Evolutionary conservation across 2,888 invertebrate genomes (phyloP).

Genomic region (Ophion slaviceki): DNA sequence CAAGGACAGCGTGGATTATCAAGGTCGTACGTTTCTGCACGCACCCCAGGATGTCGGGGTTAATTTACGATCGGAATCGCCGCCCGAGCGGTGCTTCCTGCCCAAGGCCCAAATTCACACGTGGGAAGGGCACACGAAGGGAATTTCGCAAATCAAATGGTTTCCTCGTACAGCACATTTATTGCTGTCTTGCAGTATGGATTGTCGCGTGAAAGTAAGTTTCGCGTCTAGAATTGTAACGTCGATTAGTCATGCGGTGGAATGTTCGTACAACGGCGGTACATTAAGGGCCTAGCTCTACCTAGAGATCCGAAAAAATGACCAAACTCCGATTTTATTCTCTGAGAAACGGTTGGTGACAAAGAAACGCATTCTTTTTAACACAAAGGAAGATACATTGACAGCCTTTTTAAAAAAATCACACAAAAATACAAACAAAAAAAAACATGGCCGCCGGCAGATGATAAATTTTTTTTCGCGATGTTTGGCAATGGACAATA

Average conservation of each 20-base stretch:
- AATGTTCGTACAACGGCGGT: too few species aligned
- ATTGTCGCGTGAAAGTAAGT: conserved; percentile 94
- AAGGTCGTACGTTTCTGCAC: conserved; percentile 97
- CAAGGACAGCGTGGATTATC: conserved; percentile 97
- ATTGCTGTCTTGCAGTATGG: conserved; percentile 98
- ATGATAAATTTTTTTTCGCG: too few species aligned
- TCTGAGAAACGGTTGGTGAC: too few species aligned
- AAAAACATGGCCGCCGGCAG: too few species aligned
- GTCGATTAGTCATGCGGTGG: not conserved
- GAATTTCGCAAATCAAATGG: conserved; percentile 97
- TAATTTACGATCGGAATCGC: conserved; percentile 92
- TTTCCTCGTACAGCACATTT: conserved; percentile 97
- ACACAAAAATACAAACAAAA: too few species aligned
- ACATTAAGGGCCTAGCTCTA: too few species aligned
- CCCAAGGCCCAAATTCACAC: conserved; percentile 98
- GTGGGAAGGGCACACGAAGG: conserved; percentile 99
- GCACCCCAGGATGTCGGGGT: conserved; percentile 97
- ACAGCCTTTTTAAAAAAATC: too few species aligned
- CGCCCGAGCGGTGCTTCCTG: conserved; percentile 97
- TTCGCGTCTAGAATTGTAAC: not conserved
- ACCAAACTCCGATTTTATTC: too few species aligned
- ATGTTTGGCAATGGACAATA: too few species aligned
- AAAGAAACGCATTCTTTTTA: too few species aligned
- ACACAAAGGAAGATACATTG: too few species aligned
- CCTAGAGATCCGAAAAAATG: too few species aligned